A percentile compares a stretch with the other conserved stretches of the same genome.
These are phyloP conservation scores for Philopotamus ludificatus DNA, from an alignment of 1,140 invertebrate species.

Conservation along the genomic window DNA sequence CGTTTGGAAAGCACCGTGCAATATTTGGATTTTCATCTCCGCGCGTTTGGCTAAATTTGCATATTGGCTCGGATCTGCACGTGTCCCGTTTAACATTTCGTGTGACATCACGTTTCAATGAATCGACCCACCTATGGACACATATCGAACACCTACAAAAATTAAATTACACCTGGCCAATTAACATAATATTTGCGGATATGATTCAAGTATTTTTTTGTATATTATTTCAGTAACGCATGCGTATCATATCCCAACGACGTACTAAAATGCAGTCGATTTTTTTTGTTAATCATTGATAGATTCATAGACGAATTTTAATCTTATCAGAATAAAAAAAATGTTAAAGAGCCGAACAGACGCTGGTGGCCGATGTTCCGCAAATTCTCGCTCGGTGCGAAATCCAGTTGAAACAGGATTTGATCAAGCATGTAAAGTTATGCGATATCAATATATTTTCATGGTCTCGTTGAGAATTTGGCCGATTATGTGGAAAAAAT, in stretches of 20 bases:
- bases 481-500: not conserved
- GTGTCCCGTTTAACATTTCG: too few species aligned
- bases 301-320: not conserved
- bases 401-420: not conserved
- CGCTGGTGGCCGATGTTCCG: not conserved
- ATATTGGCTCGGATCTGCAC: too few species aligned
- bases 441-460: not conserved
- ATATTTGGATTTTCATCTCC: too few species aligned
- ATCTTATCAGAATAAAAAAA: not conserved
- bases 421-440: not conserved
- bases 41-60: too few species aligned
- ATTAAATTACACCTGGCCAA: not conserved
- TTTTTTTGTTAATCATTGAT: too few species aligned
- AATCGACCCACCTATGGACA: not conserved
- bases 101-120: too few species aligned
- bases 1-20: too few species aligned
- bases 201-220: too few species aligned
- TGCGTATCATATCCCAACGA: too few species aligned
- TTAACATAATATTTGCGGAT: not conserved
- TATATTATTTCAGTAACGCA: too few species aligned
- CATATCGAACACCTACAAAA: not conserved
- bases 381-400: not conserved
- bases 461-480: not conserved
- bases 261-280: too few species aligned
- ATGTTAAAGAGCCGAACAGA: too few species aligned